These are phyloP conservation scores for Caiman crocodilus DNA, from an alignment of 2,797 vertebrate species.

Conservation along the genomic window DNA sequence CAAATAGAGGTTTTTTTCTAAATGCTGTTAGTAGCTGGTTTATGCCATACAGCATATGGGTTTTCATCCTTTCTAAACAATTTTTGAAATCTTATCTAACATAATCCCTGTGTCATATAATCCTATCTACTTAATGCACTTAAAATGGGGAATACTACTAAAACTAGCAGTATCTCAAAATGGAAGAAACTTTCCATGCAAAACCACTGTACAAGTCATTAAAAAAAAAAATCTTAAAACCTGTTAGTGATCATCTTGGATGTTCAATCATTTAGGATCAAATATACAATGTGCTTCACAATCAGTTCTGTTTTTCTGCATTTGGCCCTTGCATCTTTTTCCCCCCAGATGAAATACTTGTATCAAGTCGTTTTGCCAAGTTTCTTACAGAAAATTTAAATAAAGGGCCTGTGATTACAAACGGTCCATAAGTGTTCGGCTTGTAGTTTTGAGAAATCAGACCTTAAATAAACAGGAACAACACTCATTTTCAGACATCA, in stretches of 20 bases:
- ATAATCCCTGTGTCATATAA: slow-evolving; percentile 70
- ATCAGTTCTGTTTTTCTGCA: neutral
- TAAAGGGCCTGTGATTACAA: neutral
- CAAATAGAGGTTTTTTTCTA: slow-evolving; percentile 62
- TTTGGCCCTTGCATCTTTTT: neutral
- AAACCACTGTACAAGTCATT: neutral
- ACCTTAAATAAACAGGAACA: neutral
- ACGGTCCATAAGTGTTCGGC: neutral
- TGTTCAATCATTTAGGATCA: neutral
- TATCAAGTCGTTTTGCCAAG: neutral
- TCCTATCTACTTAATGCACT: slow-evolving; percentile 66
- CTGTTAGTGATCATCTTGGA: slow-evolving; percentile 7
- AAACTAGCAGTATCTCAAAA: slow-evolving; percentile 39
- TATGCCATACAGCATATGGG: slow-evolving; percentile 48
- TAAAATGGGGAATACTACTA: neutral
- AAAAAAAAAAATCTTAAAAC: neutral
- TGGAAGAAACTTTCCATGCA: slow-evolving; percentile 31
- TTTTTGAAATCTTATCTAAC: slow-evolving; percentile 66
- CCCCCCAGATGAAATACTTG: neutral
- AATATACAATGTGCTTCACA: slow-evolving; percentile 13
- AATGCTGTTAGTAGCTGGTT: slow-evolving; percentile 68
- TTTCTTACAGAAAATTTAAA: neutral
- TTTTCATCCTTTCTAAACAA: slow-evolving; percentile 66
- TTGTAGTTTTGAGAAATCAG: neutral
- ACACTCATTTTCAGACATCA: neutral